Conservation (phyloP, 2,888 invertebrate species). For the Hedychridium roseum region DNA sequence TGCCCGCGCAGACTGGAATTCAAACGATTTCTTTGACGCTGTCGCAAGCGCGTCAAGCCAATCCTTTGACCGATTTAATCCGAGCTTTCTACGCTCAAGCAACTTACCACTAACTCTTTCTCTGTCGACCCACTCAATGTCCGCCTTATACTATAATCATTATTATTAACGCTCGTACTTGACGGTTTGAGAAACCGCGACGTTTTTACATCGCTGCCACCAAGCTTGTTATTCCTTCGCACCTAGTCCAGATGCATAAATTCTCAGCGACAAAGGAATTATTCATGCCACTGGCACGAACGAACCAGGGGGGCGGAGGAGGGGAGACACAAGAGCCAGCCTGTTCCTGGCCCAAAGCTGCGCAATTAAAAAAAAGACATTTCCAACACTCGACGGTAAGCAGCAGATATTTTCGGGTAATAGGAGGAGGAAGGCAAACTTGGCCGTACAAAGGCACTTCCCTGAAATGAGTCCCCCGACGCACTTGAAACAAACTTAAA, state of each 20-base stretch:
- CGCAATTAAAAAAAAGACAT: conserved; percentile 28
- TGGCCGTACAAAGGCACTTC: conserved; percentile 33
- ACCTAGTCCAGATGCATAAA: neutral
- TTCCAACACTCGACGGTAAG: conserved; percentile 30
- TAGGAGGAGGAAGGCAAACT: conserved; percentile 13
- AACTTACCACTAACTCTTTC: too few relatives aligned
- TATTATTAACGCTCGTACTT: too few relatives aligned
- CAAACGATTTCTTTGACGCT: too few relatives aligned
- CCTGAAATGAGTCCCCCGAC: conserved; percentile 21
- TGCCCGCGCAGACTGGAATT: too few relatives aligned
- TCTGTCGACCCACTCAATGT: too few relatives aligned
- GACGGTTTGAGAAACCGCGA: too few relatives aligned
- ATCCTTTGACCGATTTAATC: too few relatives aligned
- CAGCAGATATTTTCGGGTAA: conserved; percentile 44
- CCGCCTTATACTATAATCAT: too few relatives aligned
- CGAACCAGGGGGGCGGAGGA: too few relatives aligned
- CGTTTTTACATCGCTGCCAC: neutral
- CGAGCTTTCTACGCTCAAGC: too few relatives aligned
- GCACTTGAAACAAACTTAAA: too few relatives aligned
- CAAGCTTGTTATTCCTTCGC: neutral
- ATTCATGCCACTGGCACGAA: conserved; percentile 6
- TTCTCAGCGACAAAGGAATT: conserved; percentile 23
- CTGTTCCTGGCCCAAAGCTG: conserved; percentile 24
- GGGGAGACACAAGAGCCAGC: conserved; percentile 32
- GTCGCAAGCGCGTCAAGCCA: too few relatives aligned